phyloP scores from a whole-genome alignment of 2,797 vertebrate genomes.

The Mus spretus region DNA sequence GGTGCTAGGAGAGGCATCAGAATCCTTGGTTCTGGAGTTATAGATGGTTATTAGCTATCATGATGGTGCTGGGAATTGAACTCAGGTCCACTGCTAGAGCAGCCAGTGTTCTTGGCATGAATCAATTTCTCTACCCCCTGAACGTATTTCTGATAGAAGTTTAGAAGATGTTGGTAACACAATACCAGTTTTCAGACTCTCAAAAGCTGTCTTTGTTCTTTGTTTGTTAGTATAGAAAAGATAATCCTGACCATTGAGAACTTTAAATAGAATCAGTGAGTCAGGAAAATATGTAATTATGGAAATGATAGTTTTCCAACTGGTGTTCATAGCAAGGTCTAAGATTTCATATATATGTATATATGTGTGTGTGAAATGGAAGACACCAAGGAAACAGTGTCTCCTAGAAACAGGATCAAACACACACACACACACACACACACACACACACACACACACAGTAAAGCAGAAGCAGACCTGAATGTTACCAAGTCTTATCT shows the following conservation, averaged over 20 bases:
- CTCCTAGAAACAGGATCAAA: too few relatives aligned
- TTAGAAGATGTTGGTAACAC: neutral
- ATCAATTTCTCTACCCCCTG: neutral
- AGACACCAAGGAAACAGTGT: too few relatives aligned
- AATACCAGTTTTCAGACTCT: neutral
- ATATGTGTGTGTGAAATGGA: too few relatives aligned
- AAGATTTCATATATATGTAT: neutral
- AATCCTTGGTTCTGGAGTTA: neutral
- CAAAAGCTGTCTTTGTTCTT: neutral
- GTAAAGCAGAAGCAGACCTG: neutral
- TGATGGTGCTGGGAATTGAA: neutral
- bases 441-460: neutral
- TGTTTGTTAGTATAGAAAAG: neutral
- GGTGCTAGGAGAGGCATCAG: neutral
- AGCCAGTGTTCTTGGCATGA: neutral
- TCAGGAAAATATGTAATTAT: neutral
- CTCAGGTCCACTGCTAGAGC: neutral
- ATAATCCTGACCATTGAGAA: neutral
- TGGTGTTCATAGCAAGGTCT: neutral
- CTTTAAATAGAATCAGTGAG: neutral
- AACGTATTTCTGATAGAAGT: neutral
- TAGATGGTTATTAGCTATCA: neutral
- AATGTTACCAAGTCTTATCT: neutral
- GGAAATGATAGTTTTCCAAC: neutral
- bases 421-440: too few relatives aligned